phyloP scores from a whole-genome alignment of 1,140 invertebrate species.

The Drosophila prosaltans region DNA sequence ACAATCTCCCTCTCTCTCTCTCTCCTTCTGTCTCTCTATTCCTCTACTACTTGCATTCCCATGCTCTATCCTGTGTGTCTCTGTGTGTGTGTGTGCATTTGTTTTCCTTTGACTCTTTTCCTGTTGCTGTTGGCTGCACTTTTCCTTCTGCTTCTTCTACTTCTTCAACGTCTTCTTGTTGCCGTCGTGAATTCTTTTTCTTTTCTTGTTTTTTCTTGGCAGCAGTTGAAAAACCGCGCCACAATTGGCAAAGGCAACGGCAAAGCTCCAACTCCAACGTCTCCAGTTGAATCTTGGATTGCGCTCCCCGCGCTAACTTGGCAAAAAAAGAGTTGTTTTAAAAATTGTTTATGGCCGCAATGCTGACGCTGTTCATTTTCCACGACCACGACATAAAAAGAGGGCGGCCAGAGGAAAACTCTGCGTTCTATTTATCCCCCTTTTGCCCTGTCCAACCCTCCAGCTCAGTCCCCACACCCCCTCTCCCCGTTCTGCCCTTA shows the following conservation, averaged over 20 bases:
- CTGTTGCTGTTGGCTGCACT: conserved; percentile 56
- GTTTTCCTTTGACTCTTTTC: conserved; percentile 56
- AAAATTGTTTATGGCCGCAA: conserved; percentile 76
- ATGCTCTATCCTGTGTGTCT: conserved; percentile 21
- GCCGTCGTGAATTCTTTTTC: conserved; percentile 26
- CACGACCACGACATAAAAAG: conserved; percentile 24
- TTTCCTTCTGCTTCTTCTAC: conserved; percentile 55
- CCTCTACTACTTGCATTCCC: conserved; percentile 38
- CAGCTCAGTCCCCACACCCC: background rate
- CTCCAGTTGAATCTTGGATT: background rate
- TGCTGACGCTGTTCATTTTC: conserved; percentile 78
- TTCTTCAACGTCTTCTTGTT: background rate
- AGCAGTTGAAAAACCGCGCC: conserved; percentile 78
- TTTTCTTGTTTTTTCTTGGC: conserved; percentile 55
- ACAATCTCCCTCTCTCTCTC: background rate
- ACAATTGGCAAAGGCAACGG: conserved; percentile 63
- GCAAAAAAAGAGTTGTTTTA: conserved; percentile 81
- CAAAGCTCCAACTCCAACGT: conserved; percentile 3
- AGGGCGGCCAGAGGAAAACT: conserved; percentile 46
- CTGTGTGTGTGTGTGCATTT: conserved; percentile 27
- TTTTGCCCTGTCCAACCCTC: too few species aligned
- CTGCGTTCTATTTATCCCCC: conserved; percentile 8
- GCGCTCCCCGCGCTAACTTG: conserved; percentile 44
- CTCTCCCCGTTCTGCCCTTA: background rate
- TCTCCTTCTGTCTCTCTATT: conserved; percentile 1